These are phyloP conservation scores for Oryzias melastigma DNA, from an alignment of 2,113 vertebrate species.

Conservation along the genomic window DNA sequence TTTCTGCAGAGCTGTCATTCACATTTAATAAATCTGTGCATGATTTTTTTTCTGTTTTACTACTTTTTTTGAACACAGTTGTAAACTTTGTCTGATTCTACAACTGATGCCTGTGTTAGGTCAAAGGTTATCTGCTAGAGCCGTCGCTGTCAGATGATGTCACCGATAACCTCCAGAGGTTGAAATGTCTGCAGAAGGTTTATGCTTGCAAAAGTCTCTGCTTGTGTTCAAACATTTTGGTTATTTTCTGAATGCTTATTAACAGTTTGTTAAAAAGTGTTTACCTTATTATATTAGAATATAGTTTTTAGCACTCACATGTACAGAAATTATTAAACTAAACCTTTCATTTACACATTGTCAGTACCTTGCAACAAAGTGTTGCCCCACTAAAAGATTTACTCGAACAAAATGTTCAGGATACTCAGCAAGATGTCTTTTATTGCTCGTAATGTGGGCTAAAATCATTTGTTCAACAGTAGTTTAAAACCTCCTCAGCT, in stretches of 20 bases:
- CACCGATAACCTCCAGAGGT: slow-evolving; percentile 65
- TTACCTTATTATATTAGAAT: too few species aligned
- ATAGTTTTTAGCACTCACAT: too few species aligned
- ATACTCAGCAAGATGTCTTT: slow-evolving; percentile 48
- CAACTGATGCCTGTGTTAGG: slow-evolving; percentile 54
- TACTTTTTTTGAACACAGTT: not conserved
- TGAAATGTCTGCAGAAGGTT: slow-evolving; percentile 72
- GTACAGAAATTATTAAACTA: too few species aligned
- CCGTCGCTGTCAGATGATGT: slow-evolving; percentile 70
- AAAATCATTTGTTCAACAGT: slow-evolving; percentile 74
- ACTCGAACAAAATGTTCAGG: slow-evolving; percentile 36
- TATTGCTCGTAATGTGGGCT: slow-evolving; percentile 57
- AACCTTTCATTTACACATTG: too few species aligned
- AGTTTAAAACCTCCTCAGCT: slow-evolving; percentile 70
- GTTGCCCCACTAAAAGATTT: slow-evolving; percentile 9
- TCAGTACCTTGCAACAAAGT: too few species aligned
- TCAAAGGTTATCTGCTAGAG: slow-evolving; percentile 72
- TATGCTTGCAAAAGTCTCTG: slow-evolving; percentile 49
- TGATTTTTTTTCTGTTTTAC: not conserved
- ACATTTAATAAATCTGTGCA: not conserved
- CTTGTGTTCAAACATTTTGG: too few species aligned
- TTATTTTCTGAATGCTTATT: too few species aligned
- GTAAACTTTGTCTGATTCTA: slow-evolving; percentile 35
- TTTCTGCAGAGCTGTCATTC: not conserved
- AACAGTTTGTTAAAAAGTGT: too few species aligned